phyloP scores from a whole-genome alignment of 2,797 vertebrate genomes.

The Coranthus polyacanthus region DNA sequence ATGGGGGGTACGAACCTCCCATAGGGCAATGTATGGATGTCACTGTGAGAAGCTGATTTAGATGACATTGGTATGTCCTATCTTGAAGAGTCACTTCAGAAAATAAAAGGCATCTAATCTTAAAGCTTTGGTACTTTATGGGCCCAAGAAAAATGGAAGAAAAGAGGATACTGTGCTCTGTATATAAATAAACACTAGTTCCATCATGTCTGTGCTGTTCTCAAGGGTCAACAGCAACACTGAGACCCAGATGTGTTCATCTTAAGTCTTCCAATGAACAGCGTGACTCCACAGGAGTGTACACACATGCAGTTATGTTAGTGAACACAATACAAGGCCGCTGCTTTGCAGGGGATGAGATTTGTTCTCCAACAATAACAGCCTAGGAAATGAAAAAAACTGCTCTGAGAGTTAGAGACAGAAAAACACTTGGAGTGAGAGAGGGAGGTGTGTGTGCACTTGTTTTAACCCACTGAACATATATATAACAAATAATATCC shows the following conservation, averaged over 20 bases:
- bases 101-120: slow-evolving; percentile 18
- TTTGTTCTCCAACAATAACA: slow-evolving; percentile 26
- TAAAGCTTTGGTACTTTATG: neutral
- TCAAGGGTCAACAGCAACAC: slow-evolving; percentile 15
- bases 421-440: neutral
- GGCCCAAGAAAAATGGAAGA: slow-evolving; percentile 1
- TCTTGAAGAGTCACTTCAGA: slow-evolving; percentile 38
- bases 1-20: slow-evolving; percentile 40
- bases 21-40: slow-evolving; percentile 60
- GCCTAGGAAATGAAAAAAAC: slow-evolving; percentile 16
- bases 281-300: slow-evolving; percentile 7
- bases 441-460: neutral
- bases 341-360: slow-evolving; percentile 31
- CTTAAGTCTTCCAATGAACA: slow-evolving; percentile 30
- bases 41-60: slow-evolving; percentile 47
- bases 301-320: slow-evolving; percentile 16
- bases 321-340: neutral
- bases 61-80: slow-evolving; percentile 43
- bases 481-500: slow-evolving; percentile 22
- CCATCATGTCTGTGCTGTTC: slow-evolving; percentile 2
- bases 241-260: slow-evolving; percentile 25
- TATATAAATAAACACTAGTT: neutral
- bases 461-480: slow-evolving; percentile 27
- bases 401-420: slow-evolving; percentile 16
- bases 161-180: slow-evolving; percentile 10